Conservation (phyloP, 2,113 vertebrate genomes). For the Trinectes maculatus region DNA sequence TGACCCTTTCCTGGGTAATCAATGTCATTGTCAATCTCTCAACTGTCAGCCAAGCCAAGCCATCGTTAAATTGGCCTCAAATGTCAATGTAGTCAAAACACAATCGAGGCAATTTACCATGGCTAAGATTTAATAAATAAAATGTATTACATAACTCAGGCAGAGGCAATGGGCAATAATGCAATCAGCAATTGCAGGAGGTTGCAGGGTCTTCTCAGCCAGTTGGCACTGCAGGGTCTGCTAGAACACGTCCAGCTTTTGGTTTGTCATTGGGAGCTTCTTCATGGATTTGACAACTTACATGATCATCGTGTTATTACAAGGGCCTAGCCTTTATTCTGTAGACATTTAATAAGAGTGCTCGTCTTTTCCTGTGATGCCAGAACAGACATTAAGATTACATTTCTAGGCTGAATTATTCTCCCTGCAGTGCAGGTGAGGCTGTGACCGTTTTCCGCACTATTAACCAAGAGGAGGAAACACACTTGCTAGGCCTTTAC, state of each 20-base stretch:
- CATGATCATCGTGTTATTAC: constrained; percentile 50
- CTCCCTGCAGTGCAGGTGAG: constrained; percentile 10
- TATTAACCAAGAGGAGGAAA: constrained; percentile 17
- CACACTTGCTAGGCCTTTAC: not conserved
- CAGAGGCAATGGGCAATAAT: constrained; percentile 55
- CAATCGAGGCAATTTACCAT: constrained; percentile 52
- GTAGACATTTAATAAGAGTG: constrained; percentile 40
- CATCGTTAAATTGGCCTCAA: constrained; percentile 62
- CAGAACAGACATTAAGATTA: constrained; percentile 19
- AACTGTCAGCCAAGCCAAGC: constrained; percentile 45
- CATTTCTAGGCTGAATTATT: not conserved
- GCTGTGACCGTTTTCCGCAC: constrained; percentile 9
- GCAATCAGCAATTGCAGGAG: constrained; percentile 49
- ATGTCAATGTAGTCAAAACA: constrained; percentile 55
- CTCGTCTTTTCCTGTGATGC: constrained; percentile 31
- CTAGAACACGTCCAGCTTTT: constrained; percentile 52
- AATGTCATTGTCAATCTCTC: constrained; percentile 67
- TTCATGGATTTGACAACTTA: constrained; percentile 52
- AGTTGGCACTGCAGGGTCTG: constrained; percentile 47
- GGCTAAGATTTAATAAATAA: constrained; percentile 44
- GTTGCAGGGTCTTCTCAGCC: constrained; percentile 33
- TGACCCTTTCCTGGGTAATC: constrained; percentile 53
- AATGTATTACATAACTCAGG: constrained; percentile 52
- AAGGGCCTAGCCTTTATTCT: constrained; percentile 31
- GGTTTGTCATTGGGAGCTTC: constrained; percentile 50